Conservation (phyloP, 2,797 vertebrate genomes). For the Hylomyscus alleni region DNA sequence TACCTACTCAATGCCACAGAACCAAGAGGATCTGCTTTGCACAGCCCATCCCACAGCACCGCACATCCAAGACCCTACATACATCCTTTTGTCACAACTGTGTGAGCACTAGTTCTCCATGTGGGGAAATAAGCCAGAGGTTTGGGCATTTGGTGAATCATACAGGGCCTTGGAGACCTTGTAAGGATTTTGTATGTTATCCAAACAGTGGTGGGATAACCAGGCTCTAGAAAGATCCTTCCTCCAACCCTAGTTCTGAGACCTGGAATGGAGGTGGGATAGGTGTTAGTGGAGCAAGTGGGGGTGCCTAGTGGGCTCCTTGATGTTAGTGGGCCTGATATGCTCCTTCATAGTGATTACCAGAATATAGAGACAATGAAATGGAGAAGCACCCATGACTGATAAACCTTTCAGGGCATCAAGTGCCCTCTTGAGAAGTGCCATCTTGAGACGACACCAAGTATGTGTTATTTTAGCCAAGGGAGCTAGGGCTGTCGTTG, state of each 20-base stretch:
- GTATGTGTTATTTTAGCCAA: slow-evolving; percentile 2
- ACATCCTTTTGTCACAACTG: too few species aligned
- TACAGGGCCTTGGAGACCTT: background rate
- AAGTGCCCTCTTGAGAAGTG: background rate
- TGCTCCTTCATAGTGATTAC: background rate
- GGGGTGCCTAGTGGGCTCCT: background rate
- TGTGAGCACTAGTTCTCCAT: background rate
- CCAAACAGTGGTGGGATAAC: background rate
- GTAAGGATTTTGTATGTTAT: background rate
- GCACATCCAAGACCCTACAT: background rate
- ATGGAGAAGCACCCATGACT: background rate
- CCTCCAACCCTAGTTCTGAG: background rate
- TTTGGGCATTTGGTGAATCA: background rate
- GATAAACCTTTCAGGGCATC: background rate
- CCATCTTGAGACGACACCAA: background rate
- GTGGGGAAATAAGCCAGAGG: background rate
- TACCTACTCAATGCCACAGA: background rate
- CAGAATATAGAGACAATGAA: background rate
- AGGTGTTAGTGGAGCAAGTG: background rate
- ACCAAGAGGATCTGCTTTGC: background rate
- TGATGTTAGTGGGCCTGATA: background rate
- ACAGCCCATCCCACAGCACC: too few species aligned
- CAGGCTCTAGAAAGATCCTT: background rate
- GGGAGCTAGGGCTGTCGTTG: background rate
- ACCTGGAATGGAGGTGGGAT: background rate